Evolutionary conservation across 2,888 invertebrate species (phyloP), one percentile per base, ranked within the genome.

Genomic region (Syrphus vitripennis): DNA sequence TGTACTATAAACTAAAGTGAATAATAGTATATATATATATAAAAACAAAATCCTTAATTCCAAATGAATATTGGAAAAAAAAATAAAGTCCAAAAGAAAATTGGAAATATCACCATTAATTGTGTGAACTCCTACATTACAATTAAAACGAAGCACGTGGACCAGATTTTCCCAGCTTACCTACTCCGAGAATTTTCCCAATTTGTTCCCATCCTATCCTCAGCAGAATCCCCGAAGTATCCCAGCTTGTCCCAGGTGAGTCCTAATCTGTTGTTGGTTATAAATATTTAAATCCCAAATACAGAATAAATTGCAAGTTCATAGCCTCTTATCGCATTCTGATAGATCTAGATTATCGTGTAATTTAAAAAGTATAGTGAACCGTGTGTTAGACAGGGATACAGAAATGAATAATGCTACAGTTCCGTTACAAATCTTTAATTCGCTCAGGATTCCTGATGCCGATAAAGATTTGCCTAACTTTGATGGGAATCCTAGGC

Each of bases 401-500:
- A 29, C 16, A 29, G 53, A 55, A 9, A 55, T 55, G 53, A 16
- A 29, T 55, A 55, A 55, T 14, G 24, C 19, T 19, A 3, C 26
- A 21, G 31, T 40, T 24, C 16, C 70, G 3, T 61, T 69, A 34
- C 21, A 70, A 14, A 42, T 70, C 21, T 78, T 69, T 31, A 50
- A 77, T 10, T 77, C 50, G 12, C 77, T 77, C 42, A 78, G 70
- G 26, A 63, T 67, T 45, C 19, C 45, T 48, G 45, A 48, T 21
- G 19, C 45, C 6, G 45, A 19, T 19, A 45, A 45, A 1, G 45
- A 45, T 45, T 9, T 48, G 4, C 45, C 21, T 4, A 48, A 48
- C 21, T 48, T 67, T 24, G 67, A 88, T 26, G 87, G 84, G 4
- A 83, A 74, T 24, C 65, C 80, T 9, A 70, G 61, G 24, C 53